Conservation (phyloP, 2,888 invertebrate species). For the Scrobipalpa atriplicella region DNA sequence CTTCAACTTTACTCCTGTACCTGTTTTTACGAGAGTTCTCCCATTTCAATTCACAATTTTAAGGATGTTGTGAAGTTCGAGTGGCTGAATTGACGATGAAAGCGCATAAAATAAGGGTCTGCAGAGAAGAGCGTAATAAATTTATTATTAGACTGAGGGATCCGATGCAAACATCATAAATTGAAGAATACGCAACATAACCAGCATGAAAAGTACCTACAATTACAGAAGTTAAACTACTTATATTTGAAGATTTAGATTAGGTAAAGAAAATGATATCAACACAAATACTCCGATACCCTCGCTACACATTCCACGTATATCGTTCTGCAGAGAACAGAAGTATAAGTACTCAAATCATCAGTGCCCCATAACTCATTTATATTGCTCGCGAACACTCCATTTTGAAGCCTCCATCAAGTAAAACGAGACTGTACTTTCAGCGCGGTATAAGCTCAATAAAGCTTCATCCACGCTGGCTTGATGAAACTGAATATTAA, state of each 20-base stretch:
- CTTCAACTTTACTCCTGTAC: conserved; percentile 36
- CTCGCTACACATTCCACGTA: too few species aligned
- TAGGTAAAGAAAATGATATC: too few species aligned
- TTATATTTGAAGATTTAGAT: too few species aligned
- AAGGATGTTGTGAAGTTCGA: conserved; percentile 17
- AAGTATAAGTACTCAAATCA: not conserved
- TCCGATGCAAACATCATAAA: too few species aligned
- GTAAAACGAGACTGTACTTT: conserved; percentile 2
- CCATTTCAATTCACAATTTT: conserved; percentile 51
- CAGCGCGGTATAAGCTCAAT: conserved; percentile 34
- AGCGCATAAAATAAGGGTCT: not conserved
- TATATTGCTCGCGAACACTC: not conserved
- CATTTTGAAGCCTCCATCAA: conserved; percentile 15
- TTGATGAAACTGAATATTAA: conserved; percentile 16
- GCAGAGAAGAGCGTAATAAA: not conserved
- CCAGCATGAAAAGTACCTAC: too few species aligned
- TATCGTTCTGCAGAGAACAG: too few species aligned
- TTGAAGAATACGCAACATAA: too few species aligned
- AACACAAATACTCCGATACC: too few species aligned
- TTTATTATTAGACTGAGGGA: not conserved
- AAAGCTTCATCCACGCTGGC: conserved; percentile 26
- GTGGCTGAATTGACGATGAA: not conserved
- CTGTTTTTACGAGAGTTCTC: conserved; percentile 47
- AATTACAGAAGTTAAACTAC: too few species aligned
- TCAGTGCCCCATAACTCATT: not conserved